Evolutionary conservation across 2,888 invertebrate species (phyloP).

Genomic region (Lepetodrilus schrolli): DNA sequence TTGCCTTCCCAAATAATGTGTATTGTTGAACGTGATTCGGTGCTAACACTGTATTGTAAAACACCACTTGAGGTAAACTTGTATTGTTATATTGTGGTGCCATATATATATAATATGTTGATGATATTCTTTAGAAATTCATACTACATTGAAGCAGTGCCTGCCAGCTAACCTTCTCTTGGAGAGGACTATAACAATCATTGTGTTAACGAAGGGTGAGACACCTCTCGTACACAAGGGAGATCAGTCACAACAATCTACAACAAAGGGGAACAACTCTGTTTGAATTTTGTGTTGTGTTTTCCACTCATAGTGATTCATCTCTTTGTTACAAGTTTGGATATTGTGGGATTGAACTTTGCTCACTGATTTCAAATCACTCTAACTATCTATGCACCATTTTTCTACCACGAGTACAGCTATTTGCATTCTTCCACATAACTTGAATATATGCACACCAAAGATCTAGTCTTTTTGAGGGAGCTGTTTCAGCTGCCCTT

Average conservation of each 20-base stretch:
- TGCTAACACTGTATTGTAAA: too few relatives aligned
- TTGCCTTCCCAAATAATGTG: too few relatives aligned
- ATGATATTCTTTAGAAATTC: too few relatives aligned
- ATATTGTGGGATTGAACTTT: conserved; percentile 25
- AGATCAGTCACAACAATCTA: too few relatives aligned
- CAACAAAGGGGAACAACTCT: conserved; percentile 15
- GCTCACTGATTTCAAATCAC: conserved; percentile 25
- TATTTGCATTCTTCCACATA: conserved; percentile 26
- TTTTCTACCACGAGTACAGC: not conserved
- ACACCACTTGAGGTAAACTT: too few relatives aligned
- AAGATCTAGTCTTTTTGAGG: conserved; percentile 19
- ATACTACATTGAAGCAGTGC: too few relatives aligned
- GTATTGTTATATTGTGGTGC: too few relatives aligned
- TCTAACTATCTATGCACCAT: conserved; percentile 25
- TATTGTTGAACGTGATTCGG: too few relatives aligned
- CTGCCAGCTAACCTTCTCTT: too few relatives aligned
- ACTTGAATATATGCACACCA: conserved; percentile 23
- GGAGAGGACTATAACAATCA: too few relatives aligned
- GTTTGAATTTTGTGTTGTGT: conserved; percentile 11
- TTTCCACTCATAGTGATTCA: conserved; percentile 18
- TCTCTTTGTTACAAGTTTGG: conserved; percentile 5
- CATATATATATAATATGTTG: too few relatives aligned
- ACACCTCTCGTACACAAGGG: not conserved
- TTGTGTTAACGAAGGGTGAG: not conserved
- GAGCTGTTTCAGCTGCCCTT: not conserved